Base-by-base conservation (phyloP, 2,888 invertebrate species). In the Tortricodes alternella region DNA sequence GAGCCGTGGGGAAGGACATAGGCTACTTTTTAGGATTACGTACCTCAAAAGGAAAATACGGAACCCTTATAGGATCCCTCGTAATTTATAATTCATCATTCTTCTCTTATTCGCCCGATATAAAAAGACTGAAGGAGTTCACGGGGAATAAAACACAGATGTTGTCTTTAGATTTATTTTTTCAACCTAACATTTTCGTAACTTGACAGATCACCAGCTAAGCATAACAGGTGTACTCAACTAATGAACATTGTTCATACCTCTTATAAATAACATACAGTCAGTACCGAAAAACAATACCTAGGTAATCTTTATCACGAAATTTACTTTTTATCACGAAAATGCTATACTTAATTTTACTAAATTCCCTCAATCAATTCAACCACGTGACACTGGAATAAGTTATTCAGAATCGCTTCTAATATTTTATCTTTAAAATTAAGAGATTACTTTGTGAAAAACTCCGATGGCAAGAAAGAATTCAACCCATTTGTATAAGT, bases 191-290 rank as follows among this genome's bases (percentile, higher is more conserved):
- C 89, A 89, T 83, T 80, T 76, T 85, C 79, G 78, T 85, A 88
- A 88, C 85, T 85, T 77, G 83, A 88, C 81, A 85, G 82, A 79
- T 78, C 86, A 89, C 86, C 86, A 83, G 86, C 88, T 89, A 89
- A 78, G 73, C 78, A 68, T 83, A 89, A 89, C 89, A 86, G 88
- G 82, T 86, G 83, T 86, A 87, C 79, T 83, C 78, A 81, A 76
- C 82, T 85, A 87, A 78, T 86, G 89, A 90, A 89, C 89, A 88
- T 86, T 83, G 89, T 90, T 88, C 89, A 89, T 88, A 89, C 85
- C 70, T 78, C 86, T 85, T 89, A 88, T 78, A 82, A 80, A 82
- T 81, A 86, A 76, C 77, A 83, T 80, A 89, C 86, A 85, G 76
- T 89, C 89, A 87, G 85, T 89, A 89, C 82, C 76, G 83, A 86